A percentile compares a stretch with the other conserved stretches of the same genome.
Evolutionary conservation across 2,888 invertebrate species (phyloP).

Genomic region (Balanococcus diminutus): DNA sequence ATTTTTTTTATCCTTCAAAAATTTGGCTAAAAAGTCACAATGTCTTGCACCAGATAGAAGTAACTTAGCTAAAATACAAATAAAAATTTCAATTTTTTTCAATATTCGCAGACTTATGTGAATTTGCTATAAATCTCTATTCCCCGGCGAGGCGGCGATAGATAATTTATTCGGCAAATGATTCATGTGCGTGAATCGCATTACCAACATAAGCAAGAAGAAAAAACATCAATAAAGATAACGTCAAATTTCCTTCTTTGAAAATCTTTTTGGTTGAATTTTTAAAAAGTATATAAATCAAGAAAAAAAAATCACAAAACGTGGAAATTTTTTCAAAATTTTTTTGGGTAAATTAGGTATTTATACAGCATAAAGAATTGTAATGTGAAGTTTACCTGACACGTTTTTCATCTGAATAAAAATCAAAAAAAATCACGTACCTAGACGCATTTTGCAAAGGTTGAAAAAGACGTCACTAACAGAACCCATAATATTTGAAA

Average conservation of each 20-base stretch:
- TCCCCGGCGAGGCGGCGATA: too few relatives aligned
- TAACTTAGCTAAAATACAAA: too few relatives aligned
- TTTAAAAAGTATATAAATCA: background rate
- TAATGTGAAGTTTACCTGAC: background rate
- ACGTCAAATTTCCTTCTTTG: background rate
- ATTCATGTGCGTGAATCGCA: background rate
- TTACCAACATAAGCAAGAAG: background rate
- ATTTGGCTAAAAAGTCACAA: too few relatives aligned
- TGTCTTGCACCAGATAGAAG: too few relatives aligned
- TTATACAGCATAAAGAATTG: background rate
- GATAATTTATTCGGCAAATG: background rate
- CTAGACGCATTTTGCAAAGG: background rate
- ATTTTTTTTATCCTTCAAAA: too few relatives aligned
- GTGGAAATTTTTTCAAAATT: too few relatives aligned
- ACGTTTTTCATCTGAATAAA: background rate
- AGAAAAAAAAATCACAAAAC: too few relatives aligned
- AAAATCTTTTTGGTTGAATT: background rate
- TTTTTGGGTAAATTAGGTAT: too few relatives aligned
- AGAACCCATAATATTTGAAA: background rate
- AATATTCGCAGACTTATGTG: too few relatives aligned
- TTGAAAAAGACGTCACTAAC: background rate
- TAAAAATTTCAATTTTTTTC: too few relatives aligned
- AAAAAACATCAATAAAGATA: background rate
- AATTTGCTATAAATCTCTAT: too few relatives aligned
- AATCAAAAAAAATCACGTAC: background rate